Evolutionary conservation across 2,888 invertebrate genomes (phyloP), one percentile per base, ranked within the genome.

Genomic region (Drosophila cracens): DNA sequence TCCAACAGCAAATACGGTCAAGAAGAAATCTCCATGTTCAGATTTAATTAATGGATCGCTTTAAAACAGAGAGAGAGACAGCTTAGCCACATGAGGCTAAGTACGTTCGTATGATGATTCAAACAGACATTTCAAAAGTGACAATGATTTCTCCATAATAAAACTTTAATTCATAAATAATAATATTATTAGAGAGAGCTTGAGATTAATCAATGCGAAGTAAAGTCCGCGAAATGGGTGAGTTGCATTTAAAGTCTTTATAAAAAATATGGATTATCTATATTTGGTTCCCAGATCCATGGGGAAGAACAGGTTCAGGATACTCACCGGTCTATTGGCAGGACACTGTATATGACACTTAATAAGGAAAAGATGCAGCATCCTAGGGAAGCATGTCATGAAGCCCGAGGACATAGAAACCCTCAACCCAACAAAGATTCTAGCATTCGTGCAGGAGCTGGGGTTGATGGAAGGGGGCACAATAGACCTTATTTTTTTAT

Each of bases 1-100:
- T 82, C 75, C 74, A 63, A 74, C 67, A 68, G 74, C 75, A 81
- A 75, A 79, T 87, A 71, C 67, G 70, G 70, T 71, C 71, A 71
- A 79, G 67, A 72, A 70, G 76, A 82, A 81, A 76, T 82, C 70
- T 70, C 67, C 68, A 70, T 77, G 80, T 73, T 79, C 70, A 70
- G 60, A 53, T 74, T 78, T 81, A 88, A 88, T 86, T 88, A 88
- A 87, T 87, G 86, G 65, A 74, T 63, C 59, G 71, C 60, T n/a
- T 64, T n/a, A 70, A 65, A 49, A 60, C 57, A 54, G 46, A 57
- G 59, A 57, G 59, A 64, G 56, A 52, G 79, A 76, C 79, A 76
- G 67, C 71, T 75, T 60, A 57, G 52, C 46, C 60, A 53, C 48
- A 10, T 43, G 38, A 57, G 33, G 48, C 56, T 51, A 63, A 43